Conservation (phyloP, 2,888 invertebrate genomes). For the Hydraecia micacea region DNA sequence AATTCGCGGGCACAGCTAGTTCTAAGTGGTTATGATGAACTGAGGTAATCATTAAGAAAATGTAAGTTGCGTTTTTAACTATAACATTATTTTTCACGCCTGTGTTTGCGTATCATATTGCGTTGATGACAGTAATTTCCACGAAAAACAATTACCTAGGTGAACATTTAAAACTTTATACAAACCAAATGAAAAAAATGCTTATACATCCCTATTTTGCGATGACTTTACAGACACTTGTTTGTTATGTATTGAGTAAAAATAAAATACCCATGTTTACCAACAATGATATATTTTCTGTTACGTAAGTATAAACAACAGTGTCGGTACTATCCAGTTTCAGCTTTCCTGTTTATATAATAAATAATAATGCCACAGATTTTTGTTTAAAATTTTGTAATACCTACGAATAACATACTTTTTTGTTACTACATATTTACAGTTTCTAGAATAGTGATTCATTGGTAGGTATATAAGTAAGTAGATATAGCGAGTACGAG, state of each 20-base stretch:
- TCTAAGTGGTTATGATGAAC: slow-evolving; percentile 31
- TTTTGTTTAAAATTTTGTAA: not conserved
- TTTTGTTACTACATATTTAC: slow-evolving; percentile 14
- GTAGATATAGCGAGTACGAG: slow-evolving; percentile 10
- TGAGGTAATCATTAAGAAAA: slow-evolving; percentile 37
- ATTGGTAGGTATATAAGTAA: not conserved
- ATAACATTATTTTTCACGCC: slow-evolving; percentile 29
- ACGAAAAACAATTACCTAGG: not conserved
- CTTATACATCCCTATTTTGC: slow-evolving; percentile 17
- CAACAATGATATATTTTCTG: slow-evolving; percentile 21
- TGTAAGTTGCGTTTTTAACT: slow-evolving; percentile 5
- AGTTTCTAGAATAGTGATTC: not conserved
- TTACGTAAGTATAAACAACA: slow-evolving; percentile 18
- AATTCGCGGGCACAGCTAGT: not conserved
- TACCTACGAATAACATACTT: not conserved
- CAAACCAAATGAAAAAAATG: slow-evolving; percentile 20
- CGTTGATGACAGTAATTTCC: slow-evolving; percentile 30
- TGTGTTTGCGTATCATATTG: slow-evolving; percentile 30
- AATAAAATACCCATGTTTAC: slow-evolving; percentile 25
- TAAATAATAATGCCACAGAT: slow-evolving; percentile 3
- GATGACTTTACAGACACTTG: not conserved
- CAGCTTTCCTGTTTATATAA: slow-evolving; percentile 31
- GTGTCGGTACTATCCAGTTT: slow-evolving; percentile 6
- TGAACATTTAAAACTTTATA: slow-evolving; percentile 2
- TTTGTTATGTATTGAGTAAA: slow-evolving; percentile 23